Conservation (phyloP, 2,113 vertebrate species). For the Corapipo altera region DNA sequence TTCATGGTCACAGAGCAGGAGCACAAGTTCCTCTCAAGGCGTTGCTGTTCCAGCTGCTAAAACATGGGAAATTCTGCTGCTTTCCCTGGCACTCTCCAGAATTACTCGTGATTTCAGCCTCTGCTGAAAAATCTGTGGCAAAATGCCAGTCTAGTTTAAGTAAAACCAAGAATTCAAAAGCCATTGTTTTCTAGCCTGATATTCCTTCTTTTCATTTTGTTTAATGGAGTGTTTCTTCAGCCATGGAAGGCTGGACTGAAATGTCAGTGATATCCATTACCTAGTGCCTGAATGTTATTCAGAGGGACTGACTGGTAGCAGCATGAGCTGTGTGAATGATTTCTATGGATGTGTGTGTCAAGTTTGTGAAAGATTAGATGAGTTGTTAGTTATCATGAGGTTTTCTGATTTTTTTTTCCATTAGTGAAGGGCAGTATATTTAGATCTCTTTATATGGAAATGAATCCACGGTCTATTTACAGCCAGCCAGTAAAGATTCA, state of each 20-base stretch:
- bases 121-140: not conserved
- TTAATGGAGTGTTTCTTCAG: not conserved
- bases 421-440: not conserved
- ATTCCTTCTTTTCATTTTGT: not conserved
- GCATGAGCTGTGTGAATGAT: not conserved
- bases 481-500: not conserved
- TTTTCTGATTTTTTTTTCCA: not conserved
- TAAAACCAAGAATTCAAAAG: not conserved
- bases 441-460: slow-evolving; percentile 22
- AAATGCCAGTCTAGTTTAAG: not conserved
- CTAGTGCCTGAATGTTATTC: not conserved
- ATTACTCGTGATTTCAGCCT: not conserved
- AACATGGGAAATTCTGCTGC: not conserved
- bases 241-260: not conserved
- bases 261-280: not conserved
- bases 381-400: not conserved
- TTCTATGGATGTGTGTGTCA: not conserved
- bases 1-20: not conserved
- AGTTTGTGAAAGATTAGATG: not conserved
- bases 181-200: not conserved
- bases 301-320: not conserved
- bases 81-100: not conserved
- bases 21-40: not conserved
- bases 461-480: slow-evolving; percentile 27
- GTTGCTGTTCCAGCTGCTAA: not conserved